Conservation (phyloP, 2,888 invertebrate genomes). For the Euspilapteryx auroguttella region DNA sequence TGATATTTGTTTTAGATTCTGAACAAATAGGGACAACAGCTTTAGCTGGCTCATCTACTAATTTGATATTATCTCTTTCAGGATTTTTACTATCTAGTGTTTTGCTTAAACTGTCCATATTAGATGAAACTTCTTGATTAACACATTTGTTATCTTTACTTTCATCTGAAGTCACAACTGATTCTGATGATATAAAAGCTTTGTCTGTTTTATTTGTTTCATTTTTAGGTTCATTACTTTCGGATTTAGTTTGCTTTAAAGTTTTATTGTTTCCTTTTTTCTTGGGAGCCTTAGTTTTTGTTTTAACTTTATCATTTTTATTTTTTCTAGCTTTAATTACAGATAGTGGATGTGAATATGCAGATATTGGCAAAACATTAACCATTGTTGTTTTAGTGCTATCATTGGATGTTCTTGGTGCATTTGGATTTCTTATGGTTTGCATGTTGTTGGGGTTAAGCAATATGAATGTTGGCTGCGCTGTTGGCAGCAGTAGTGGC, state of each 20-base stretch:
- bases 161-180: background rate
- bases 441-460: constrained; percentile 35
- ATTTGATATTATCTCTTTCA: background rate
- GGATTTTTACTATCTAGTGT: too few relatives aligned
- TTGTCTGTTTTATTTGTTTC: background rate
- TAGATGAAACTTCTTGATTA: background rate
- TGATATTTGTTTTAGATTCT: background rate
- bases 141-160: background rate
- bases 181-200: background rate
- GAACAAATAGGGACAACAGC: background rate
- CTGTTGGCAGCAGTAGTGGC: constrained; percentile 35
- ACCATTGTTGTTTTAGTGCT: constrained; percentile 53
- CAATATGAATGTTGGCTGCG: constrained; percentile 39
- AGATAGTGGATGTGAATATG: constrained; percentile 44
- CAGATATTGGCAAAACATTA: constrained; percentile 49
- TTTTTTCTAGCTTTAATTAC: constrained; percentile 19
- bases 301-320: constrained; percentile 26
- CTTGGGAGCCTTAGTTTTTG: constrained; percentile 11
- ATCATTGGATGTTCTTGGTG: constrained; percentile 34
- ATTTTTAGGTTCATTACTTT: background rate
- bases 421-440: constrained; percentile 28
- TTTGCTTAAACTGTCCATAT: too few relatives aligned
- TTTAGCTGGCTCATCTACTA: background rate
- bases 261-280: constrained; percentile 9
- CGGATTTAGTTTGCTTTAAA: background rate